These are phyloP conservation scores for Nycticebus coucang DNA, from an alignment of 2,113 vertebrate genomes.

Conservation along the genomic window DNA sequence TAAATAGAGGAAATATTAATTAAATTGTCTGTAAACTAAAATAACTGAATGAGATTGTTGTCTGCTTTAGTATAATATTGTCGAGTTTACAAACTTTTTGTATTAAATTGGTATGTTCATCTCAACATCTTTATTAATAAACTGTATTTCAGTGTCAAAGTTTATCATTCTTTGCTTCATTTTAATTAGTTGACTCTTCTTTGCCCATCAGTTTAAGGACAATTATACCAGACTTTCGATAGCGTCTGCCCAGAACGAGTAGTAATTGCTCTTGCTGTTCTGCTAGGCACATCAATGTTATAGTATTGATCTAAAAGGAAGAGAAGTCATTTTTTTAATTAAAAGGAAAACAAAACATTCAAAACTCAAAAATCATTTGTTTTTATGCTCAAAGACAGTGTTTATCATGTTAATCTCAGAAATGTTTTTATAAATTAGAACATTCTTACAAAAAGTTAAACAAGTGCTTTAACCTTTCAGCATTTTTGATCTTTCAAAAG, in stretches of 20 bases:
- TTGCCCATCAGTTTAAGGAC: slow-evolving; percentile 82
- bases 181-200: slow-evolving; percentile 47
- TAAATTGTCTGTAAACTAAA: slow-evolving; percentile 78
- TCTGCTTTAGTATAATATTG: slow-evolving; percentile 80
- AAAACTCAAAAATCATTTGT: slow-evolving; percentile 6
- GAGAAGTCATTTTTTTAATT: slow-evolving; percentile 42
- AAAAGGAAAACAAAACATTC: slow-evolving; percentile 5
- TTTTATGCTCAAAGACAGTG: background rate
- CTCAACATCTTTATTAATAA: slow-evolving; percentile 93
- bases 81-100: slow-evolving; percentile 83
- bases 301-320: slow-evolving; percentile 90
- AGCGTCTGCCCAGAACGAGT: slow-evolving; percentile 86
- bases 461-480: background rate
- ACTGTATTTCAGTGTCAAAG: slow-evolving; percentile 82
- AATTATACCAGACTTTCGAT: slow-evolving; percentile 91
- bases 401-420: slow-evolving; percentile 45
- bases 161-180: slow-evolving; percentile 54
- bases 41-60: slow-evolving; percentile 80
- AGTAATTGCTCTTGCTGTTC: slow-evolving; percentile 85
- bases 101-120: slow-evolving; percentile 85
- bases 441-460: background rate
- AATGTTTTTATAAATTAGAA: slow-evolving; percentile 36
- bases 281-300: slow-evolving; percentile 87
- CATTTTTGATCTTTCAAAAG: background rate
- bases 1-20: slow-evolving; percentile 91